These are phyloP conservation scores for Pocillopora grandis DNA, from an alignment of 92 coral and sea anemone genomes.

Conservation along the genomic window DNA sequence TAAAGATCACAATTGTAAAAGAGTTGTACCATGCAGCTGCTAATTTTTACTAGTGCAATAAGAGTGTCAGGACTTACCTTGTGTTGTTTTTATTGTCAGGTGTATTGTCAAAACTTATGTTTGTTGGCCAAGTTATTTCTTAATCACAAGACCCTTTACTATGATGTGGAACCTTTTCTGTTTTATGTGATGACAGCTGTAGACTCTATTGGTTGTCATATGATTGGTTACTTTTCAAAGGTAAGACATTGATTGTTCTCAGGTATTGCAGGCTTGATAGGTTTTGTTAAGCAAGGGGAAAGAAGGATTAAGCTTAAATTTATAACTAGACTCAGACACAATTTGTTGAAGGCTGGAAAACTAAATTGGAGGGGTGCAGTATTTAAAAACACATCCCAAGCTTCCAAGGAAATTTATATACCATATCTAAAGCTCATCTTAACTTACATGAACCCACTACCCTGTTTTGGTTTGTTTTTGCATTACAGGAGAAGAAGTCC, in stretches of 20 bases:
- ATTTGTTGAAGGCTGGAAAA: too few species aligned
- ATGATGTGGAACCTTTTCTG: constrained; percentile 97
- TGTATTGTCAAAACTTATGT: constrained; percentile 95
- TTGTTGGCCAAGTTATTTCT: constrained; percentile 94
- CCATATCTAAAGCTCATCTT: too few species aligned
- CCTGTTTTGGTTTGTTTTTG: not conserved
- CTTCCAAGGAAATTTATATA: too few species aligned
- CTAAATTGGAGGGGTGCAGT: too few species aligned
- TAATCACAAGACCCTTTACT: constrained; percentile 96
- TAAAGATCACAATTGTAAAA: not conserved
- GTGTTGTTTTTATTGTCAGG: constrained; percentile 27
- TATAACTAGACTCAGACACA: too few species aligned
- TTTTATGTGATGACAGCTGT: constrained; percentile 97
- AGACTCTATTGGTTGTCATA: constrained; percentile 89
- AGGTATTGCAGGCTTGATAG: not conserved
- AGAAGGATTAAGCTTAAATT: too few species aligned
- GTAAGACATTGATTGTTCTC: constrained; percentile 30
- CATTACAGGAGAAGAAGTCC: constrained; percentile 88
- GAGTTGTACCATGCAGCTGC: not conserved
- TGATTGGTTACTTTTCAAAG: constrained; percentile 97
- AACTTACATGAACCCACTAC: not conserved
- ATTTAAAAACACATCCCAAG: too few species aligned
- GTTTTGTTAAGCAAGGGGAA: not conserved
- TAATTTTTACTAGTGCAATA: not conserved
- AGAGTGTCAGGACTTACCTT: not conserved